Base-by-base conservation (phyloP, 1,140 invertebrate species). In the Lysiphlebus fabarum region DNA sequence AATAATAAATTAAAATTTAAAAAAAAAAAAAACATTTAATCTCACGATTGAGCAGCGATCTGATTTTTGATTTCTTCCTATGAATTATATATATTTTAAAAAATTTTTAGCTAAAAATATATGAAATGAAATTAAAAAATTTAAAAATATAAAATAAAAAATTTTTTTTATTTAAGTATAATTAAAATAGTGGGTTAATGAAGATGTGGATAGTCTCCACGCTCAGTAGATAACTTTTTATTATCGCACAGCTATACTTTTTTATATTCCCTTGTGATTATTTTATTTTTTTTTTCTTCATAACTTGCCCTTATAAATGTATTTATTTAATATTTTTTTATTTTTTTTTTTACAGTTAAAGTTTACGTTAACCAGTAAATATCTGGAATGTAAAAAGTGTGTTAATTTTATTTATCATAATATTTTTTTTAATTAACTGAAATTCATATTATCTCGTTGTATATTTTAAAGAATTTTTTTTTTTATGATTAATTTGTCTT, bases 211-310 rank as follows among this genome's bases (percentile, higher is more conserved):
- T 51, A 37, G 38, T 36, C 49, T 51, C 36, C 49, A 51, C 49
- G 36, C 49, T 12, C 49, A 33, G 49, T 37, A 51, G 49, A 51
- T 51, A 51, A 51, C 49, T 54, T 36, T 51, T 58, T 58, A 58
- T 58, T 58, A 51, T 58, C 48, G 51, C 48, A 58, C 56, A 51
- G 56, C 48, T 51, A 37, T 51, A 58, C 55, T 56, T 56, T 58
- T n/a, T n/a, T n/a, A n/a, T 41, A 51, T 58, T 58, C 40, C 36
- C 49, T 38, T 12, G 49, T 51, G 49, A n/a, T n/a, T n/a, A n/a
- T n/a, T n/a, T n/a, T n/a, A n/a, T n/a, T n/a, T 34, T 37, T 51
- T 51, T 51, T 51, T 34, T 37, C 36, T 36, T 51, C 49, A 36
- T 51, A 42, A 43, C 47, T 51, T 26, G 14, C 9, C 7, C 14